Conservation (phyloP, 92 coral and sea anemone species). For the Metridium senile region DNA sequence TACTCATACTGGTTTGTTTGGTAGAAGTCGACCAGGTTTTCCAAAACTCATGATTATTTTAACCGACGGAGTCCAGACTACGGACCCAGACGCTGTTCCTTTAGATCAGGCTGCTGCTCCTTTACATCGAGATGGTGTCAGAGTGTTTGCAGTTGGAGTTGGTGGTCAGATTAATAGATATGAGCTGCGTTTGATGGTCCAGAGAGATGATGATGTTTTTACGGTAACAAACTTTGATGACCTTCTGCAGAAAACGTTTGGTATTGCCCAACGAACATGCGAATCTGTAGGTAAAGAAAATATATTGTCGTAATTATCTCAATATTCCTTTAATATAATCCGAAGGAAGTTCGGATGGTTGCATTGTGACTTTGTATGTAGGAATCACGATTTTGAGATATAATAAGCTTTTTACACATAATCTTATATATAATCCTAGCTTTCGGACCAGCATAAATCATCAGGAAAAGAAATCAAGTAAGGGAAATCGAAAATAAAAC, state of each 20-base stretch:
- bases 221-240: conserved; percentile 67
- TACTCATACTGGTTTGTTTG: conserved; percentile 62
- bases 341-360: no score
- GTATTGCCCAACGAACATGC: conserved; percentile 53
- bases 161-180: conserved; percentile 47
- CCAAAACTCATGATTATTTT: conserved; percentile 70
- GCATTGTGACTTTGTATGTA: no score
- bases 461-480: no score
- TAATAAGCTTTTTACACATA: no score
- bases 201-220: conserved; percentile 50
- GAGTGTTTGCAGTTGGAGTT: conserved; percentile 62
- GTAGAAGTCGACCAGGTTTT: conserved; percentile 51
- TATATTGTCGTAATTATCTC: no score
- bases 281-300: conserved; percentile 7
- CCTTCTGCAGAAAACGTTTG: conserved; percentile 47
- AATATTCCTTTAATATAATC: no score
- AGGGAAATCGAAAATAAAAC: no score
- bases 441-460: no score
- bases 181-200: conserved; percentile 74
- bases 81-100: conserved; percentile 64
- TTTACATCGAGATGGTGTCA: conserved; percentile 56
- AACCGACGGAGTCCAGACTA: conserved; percentile 74
- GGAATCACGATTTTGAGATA: no score
- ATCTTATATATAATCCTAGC: no score
- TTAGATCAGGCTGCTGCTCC: conserved; percentile 66